Evolutionary conservation across 1,140 invertebrate species (phyloP).

Genomic region (Melitaea cinxia): DNA sequence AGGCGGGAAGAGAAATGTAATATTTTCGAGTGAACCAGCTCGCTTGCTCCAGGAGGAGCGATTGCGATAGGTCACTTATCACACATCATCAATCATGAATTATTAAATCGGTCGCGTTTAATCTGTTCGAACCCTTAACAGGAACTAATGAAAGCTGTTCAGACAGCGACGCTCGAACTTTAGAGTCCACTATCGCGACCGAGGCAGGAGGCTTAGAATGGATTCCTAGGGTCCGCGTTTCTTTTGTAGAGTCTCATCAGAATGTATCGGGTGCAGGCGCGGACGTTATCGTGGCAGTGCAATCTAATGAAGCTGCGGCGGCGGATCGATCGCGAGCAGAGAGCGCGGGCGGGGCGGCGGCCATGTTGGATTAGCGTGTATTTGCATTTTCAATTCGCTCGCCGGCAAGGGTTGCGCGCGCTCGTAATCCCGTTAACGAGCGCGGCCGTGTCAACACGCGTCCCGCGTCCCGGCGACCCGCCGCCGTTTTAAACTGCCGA

Average conservation of each 20-base stretch:
- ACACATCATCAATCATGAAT: not conserved
- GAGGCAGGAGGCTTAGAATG: not conserved
- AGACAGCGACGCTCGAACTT: not conserved
- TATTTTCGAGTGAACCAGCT: not conserved
- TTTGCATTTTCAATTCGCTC: constrained; percentile 69
- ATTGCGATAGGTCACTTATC: constrained; percentile 10
- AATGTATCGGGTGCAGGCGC: constrained; percentile 29
- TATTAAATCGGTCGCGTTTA: not conserved
- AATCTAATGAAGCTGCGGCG: constrained; percentile 33
- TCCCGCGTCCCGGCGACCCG: constrained; percentile 32
- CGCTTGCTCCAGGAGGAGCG: not conserved
- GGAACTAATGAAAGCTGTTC: not conserved
- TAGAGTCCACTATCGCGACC: not conserved
- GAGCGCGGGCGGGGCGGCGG: constrained; percentile 36
- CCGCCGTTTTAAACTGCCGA: constrained; percentile 43
- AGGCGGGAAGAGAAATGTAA: not conserved
- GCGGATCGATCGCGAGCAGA: constrained; percentile 25
- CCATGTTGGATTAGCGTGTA: constrained; percentile 65
- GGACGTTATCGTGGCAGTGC: constrained; percentile 35
- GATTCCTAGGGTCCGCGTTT: not conserved
- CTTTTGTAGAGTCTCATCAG: constrained; percentile 28
- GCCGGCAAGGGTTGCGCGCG: constrained; percentile 51
- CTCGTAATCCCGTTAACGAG: constrained; percentile 52
- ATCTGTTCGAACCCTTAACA: not conserved
- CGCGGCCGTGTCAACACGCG: constrained; percentile 39